Evolutionary conservation across 2,888 invertebrate species (phyloP), one percentile per base, ranked within the genome.

Genomic region (Cryptophagus acutangulus): DNA sequence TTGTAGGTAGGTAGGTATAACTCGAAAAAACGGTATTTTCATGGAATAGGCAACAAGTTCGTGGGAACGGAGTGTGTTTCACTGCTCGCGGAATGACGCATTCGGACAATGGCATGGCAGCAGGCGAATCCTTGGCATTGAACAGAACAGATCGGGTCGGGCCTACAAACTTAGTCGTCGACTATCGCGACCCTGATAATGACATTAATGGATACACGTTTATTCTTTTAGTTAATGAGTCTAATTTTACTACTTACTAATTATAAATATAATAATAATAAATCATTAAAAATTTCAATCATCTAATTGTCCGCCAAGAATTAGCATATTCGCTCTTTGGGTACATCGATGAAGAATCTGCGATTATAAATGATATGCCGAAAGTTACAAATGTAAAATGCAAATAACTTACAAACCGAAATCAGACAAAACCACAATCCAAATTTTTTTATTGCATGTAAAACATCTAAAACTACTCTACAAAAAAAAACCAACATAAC

Each of bases 401-500:
- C 63, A 64, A 66, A 66, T 63, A 59, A 58, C 54, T 52, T 57
- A 59, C 62, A 57, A 59, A 62, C 54, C 58, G 56, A 54, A 42
- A 17, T 49, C 44, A 37, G 52, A 44, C 49, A 49, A 55, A 55
- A 59, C 59, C 59, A 51, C 55, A 58, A 51, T 54, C 57, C 49
- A 57, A 59, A 55, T 59, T 59, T 61, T 51, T 64, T 65, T 65
- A 65, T 64, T 61, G 62, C 63, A 60, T 65, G 64, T 65, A 63
- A 65, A 20, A 65, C 65, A 65, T 64, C 64, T 60, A 58, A 64
- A 63, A 62, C 65, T 63, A 61, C 62, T 62, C 55, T 50, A 59
- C 58, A 59, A 61, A 62, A 58, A 58, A 60, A 56, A 51, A 57
- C 41, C 36, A 54, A 50, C 50, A 49, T 46, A 45, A 48, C 52